phyloP scores from a whole-genome alignment of 2,797 vertebrate genomes.

The Phyllotis vaccarum region DNA sequence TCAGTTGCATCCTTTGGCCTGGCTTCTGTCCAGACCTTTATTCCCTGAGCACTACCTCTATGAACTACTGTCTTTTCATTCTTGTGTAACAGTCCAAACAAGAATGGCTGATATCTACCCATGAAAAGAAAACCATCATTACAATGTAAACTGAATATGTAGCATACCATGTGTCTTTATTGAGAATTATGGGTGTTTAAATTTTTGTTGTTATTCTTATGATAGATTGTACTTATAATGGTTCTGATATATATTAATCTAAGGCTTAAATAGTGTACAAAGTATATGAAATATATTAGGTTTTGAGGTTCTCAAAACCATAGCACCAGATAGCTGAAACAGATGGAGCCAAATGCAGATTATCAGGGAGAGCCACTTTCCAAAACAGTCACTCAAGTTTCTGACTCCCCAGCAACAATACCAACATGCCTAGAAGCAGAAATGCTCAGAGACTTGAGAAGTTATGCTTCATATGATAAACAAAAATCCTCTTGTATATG shows the following conservation, averaged over 20 bases:
- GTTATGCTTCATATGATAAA: background rate
- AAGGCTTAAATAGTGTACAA: constrained; percentile 15
- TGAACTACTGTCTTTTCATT: background rate
- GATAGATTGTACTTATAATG: background rate
- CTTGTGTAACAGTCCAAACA: background rate
- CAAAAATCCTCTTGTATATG: background rate
- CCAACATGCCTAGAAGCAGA: background rate
- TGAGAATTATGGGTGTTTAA: constrained; percentile 16
- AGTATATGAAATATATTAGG: constrained; percentile 32
- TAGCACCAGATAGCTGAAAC: background rate
- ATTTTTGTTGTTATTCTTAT: constrained; percentile 2
- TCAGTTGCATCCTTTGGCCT: background rate
- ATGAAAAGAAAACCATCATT: background rate
- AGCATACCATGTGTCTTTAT: background rate
- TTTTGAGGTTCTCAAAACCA: background rate
- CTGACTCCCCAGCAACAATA: background rate
- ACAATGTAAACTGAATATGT: background rate
- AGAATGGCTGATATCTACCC: constrained; percentile 11
- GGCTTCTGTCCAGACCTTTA: background rate
- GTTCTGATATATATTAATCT: background rate
- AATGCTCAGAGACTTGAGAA: background rate
- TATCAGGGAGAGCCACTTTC: background rate
- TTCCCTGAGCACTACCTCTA: constrained; percentile 9
- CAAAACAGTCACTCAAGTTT: background rate
- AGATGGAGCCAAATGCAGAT: background rate